Conservation (phyloP, 2,113 vertebrate genomes). For the Microtus richardsoni region DNA sequence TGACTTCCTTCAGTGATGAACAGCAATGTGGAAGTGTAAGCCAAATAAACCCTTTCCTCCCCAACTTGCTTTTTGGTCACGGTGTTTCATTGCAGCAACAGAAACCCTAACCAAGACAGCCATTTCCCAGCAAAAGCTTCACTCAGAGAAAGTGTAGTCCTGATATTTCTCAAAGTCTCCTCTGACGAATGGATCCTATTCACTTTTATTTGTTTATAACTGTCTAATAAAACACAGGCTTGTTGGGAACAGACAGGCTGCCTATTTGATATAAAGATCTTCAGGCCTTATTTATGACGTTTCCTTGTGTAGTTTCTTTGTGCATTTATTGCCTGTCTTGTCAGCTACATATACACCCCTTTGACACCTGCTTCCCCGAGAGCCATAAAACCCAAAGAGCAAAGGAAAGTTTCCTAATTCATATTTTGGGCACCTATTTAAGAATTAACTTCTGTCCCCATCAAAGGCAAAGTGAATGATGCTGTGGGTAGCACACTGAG, state of each 20-base stretch:
- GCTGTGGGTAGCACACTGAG: neutral
- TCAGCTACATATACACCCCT: neutral
- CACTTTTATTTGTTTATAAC: neutral
- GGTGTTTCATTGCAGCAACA: neutral
- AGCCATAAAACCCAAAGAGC: constrained; percentile 5
- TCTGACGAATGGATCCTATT: neutral
- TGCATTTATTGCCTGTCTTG: neutral
- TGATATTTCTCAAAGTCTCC: constrained; percentile 5
- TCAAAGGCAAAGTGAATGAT: constrained; percentile 48
- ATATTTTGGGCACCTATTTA: constrained; percentile 32
- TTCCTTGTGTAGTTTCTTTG: neutral
- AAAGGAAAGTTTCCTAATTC: neutral
- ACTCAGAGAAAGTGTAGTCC: neutral
- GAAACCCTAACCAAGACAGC: neutral
- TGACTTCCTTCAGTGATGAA: neutral
- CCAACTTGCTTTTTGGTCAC: neutral
- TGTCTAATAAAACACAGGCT: constrained; percentile 26
- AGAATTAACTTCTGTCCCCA: constrained; percentile 36
- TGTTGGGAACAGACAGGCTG: neutral
- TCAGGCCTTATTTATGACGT: neutral
- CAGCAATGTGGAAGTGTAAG: neutral
- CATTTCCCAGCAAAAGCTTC: neutral
- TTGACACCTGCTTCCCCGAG: neutral
- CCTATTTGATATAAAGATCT: neutral
- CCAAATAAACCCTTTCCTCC: neutral